Percentiles rank a stretch among this genome's conserved stretches.
Evolutionary conservation across 2,888 invertebrate species (phyloP).

Genomic region (Leucozona laternaria): DNA sequence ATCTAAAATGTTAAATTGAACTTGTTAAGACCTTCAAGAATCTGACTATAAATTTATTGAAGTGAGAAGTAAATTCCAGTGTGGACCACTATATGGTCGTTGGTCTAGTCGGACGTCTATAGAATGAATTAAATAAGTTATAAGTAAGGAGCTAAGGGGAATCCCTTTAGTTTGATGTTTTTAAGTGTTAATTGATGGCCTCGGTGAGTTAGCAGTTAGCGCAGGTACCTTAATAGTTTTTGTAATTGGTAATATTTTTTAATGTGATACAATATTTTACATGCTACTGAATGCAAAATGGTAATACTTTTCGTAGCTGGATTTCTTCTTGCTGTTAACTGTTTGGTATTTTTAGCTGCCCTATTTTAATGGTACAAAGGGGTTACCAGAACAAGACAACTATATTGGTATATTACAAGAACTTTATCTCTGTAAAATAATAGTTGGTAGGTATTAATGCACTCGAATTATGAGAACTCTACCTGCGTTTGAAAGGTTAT

Average conservation of each 20-base stretch:
- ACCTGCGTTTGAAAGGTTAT: too few species aligned
- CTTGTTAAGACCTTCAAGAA: neutral
- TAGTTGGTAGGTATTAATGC: too few species aligned
- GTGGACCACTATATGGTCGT: neutral
- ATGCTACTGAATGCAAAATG: neutral
- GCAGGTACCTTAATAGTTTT: neutral
- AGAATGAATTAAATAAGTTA: too few species aligned
- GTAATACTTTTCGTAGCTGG: too few species aligned
- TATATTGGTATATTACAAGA: too few species aligned
- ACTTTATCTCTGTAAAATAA: too few species aligned
- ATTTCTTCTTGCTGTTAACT: neutral
- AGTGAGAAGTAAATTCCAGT: neutral
- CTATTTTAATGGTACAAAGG: too few species aligned
- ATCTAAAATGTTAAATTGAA: neutral
- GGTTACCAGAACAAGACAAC: too few species aligned
- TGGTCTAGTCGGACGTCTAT: neutral
- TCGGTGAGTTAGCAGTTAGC: neutral
- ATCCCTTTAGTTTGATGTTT: conserved; percentile 17
- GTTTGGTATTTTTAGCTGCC: too few species aligned
- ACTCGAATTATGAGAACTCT: too few species aligned
- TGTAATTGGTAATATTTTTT: neutral
- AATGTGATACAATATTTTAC: neutral
- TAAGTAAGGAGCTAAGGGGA: neutral
- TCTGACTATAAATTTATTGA: neutral
- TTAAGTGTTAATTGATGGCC: neutral